phyloP scores from a whole-genome alignment of 2,888 invertebrate species.

The Eupithecia centaureata region DNA sequence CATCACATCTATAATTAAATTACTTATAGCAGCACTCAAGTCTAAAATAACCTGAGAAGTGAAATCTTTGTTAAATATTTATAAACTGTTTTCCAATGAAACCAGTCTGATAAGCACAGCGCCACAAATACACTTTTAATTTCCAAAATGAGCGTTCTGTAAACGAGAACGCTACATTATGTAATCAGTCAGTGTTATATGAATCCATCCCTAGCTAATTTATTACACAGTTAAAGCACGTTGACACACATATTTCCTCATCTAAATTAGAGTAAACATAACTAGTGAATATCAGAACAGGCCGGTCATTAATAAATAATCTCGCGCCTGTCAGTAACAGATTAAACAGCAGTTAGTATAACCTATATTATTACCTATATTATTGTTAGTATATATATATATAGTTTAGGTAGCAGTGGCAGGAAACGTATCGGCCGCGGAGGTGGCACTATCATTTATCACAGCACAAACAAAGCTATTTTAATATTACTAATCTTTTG shows the following conservation, averaged over 20 bases:
- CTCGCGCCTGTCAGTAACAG: constrained; percentile 26
- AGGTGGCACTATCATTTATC: constrained; percentile 59
- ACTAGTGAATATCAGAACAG: constrained; percentile 31
- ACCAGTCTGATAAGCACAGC: constrained; percentile 5
- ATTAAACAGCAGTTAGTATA: constrained; percentile 13
- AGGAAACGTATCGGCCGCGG: constrained; percentile 25
- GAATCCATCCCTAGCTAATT: constrained; percentile 23
- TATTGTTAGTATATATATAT: too few relatives aligned
- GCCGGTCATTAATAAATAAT: constrained; percentile 38
- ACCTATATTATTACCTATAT: too few relatives aligned
- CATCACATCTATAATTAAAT: constrained; percentile 15
- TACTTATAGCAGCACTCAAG: background rate
- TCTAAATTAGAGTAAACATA: constrained; percentile 39
- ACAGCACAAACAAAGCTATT: constrained; percentile 62
- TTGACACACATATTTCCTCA: constrained; percentile 35
- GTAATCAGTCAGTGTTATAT: constrained; percentile 18
- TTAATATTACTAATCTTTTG: constrained; percentile 58
- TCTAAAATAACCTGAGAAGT: background rate
- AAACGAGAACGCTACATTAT: constrained; percentile 18
- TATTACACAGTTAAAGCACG: constrained; percentile 30
- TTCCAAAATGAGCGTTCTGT: constrained; percentile 10
- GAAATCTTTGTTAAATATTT: constrained; percentile 2
- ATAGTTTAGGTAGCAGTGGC: constrained; percentile 4
- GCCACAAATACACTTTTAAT: constrained; percentile 1
- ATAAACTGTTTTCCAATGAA: background rate